Evolutionary conservation across 2,113 vertebrate species (phyloP).

Genomic region (Lophochroa leadbeateri): DNA sequence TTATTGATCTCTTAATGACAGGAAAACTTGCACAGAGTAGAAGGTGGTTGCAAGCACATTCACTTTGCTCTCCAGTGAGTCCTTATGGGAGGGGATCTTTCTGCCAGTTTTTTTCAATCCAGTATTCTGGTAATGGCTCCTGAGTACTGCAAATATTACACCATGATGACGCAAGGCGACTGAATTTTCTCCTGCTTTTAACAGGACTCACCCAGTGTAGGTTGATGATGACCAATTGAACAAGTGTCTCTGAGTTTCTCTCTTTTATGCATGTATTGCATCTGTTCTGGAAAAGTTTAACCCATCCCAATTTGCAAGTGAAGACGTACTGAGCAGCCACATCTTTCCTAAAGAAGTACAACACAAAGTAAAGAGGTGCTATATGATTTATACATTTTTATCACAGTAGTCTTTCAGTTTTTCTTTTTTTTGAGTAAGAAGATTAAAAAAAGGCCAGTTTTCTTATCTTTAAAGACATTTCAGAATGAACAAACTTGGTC

Average conservation of each 20-base stretch:
- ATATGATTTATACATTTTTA: neutral
- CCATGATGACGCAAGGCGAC: rapidly evolving
- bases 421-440: neutral
- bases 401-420: neutral
- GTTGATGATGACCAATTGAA: neutral
- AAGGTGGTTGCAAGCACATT: neutral
- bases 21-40: neutral
- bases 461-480: neutral
- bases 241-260: neutral
- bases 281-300: neutral
- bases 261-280: neutral
- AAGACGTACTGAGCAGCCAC: neutral
- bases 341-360: neutral
- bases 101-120: neutral
- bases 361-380: neutral
- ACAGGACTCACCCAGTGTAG: neutral
- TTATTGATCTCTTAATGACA: neutral
- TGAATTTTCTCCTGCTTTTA: neutral
- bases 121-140: neutral
- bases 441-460: rapidly evolving
- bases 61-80: neutral
- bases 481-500: neutral
- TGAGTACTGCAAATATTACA: neutral
- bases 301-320: neutral
- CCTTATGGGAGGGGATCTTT: neutral